phyloP scores from a whole-genome alignment of 2,113 vertebrate species.

The Engraulis encrasicolus region DNA sequence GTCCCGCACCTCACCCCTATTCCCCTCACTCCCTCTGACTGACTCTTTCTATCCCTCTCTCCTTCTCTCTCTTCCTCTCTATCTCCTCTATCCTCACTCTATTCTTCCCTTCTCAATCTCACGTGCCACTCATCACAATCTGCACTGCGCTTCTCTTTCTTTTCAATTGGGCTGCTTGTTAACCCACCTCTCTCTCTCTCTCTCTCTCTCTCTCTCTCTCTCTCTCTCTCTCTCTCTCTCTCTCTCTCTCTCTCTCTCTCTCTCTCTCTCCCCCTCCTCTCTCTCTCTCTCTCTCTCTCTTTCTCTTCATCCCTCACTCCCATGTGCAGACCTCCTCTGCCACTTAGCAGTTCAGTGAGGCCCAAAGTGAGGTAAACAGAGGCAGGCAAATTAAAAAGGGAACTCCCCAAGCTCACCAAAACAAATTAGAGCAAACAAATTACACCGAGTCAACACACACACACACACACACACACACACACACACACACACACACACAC shows the following conservation, averaged over 20 bases:
- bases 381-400: slow-evolving; percentile 98
- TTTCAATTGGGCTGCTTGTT: neutral
- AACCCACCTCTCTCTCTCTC: neutral
- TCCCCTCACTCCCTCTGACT: no score
- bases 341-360: slow-evolving; percentile 97
- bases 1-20: no score
- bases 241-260: neutral
- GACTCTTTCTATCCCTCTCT: no score
- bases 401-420: slow-evolving; percentile 96
- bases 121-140: neutral
- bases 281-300: slow-evolving; percentile 46
- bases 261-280: slow-evolving; percentile 33
- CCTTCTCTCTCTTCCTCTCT: no score
- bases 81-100: no score
- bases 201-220: neutral
- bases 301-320: slow-evolving; percentile 78
- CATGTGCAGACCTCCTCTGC: slow-evolving; percentile 58
- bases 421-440: slow-evolving; percentile 99
- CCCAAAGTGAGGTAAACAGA: slow-evolving; percentile 99
- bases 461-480: slow-evolving; percentile 84
- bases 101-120: no score
- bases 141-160: neutral
- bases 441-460: slow-evolving; percentile 97
- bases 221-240: neutral
- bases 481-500: slow-evolving; percentile 86